phyloP scores from a whole-genome alignment of 2,888 invertebrate species.

The Latrodectus hesperus region DNA sequence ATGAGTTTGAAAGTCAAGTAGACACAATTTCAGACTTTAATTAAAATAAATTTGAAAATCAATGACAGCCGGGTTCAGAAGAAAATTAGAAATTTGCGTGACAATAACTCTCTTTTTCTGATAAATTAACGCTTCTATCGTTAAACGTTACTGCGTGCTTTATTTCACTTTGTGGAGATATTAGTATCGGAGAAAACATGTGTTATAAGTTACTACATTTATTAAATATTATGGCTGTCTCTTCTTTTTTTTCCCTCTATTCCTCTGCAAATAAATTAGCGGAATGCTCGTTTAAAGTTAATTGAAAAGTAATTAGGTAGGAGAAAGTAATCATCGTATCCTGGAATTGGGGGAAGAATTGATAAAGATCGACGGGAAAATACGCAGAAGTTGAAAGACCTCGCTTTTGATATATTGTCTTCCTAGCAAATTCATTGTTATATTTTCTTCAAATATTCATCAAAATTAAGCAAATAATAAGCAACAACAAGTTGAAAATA shows the following conservation, averaged over 20 bases:
- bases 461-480: too few species aligned
- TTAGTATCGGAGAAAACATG: not conserved
- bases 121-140: conserved; percentile 45
- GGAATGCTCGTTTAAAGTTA: conserved; percentile 56
- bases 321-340: conserved; percentile 38
- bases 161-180: not conserved
- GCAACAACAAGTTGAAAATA: too few species aligned
- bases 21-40: conserved; percentile 2
- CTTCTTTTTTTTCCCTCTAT: conserved; percentile 10
- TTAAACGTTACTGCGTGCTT: not conserved
- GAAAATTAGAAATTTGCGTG: conserved; percentile 40
- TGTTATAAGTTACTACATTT: conserved; percentile 34
- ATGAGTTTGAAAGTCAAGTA: not conserved
- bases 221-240: conserved; percentile 42
- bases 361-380: conserved; percentile 31
- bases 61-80: not conserved
- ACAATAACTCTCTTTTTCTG: conserved; percentile 18
- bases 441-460: too few species aligned
- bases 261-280: conserved; percentile 30
- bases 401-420: not conserved
- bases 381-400: not conserved
- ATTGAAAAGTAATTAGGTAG: conserved; percentile 57
- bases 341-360: not conserved
- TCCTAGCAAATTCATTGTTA: too few species aligned
- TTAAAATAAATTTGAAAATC: not conserved